Percentiles rank a stretch among this genome's conserved stretches.
phyloP scores from a whole-genome alignment of 2,797 vertebrate genomes.

The Denticeps clupeoides region DNA sequence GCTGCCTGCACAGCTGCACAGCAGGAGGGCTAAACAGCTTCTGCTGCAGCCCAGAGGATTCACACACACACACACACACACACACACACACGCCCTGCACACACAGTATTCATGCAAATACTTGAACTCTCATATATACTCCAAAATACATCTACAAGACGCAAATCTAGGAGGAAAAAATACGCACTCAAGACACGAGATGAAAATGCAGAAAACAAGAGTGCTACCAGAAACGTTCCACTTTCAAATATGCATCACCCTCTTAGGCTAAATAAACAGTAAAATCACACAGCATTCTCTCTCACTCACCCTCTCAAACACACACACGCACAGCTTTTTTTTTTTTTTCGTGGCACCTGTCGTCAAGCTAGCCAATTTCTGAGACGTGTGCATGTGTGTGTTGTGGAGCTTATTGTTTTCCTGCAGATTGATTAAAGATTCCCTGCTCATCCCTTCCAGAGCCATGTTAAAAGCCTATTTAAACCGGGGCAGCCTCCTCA shows the following conservation, averaged over 20 bases:
- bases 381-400: slow-evolving; percentile 26
- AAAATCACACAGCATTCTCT: neutral
- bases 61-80: slow-evolving; percentile 5
- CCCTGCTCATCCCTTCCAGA: slow-evolving; percentile 30
- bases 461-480: slow-evolving; percentile 58
- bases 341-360: slow-evolving; percentile 17
- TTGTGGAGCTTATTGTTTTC: slow-evolving; percentile 3
- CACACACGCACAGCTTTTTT: neutral
- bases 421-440: slow-evolving; percentile 35
- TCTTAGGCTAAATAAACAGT: too few relatives aligned
- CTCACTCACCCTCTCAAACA: slow-evolving; percentile 2
- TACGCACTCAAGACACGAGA: neutral
- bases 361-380: slow-evolving; percentile 6
- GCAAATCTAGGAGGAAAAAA: too few relatives aligned
- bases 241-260: too few relatives aligned
- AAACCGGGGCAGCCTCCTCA: slow-evolving; percentile 23
- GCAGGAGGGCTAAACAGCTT: slow-evolving; percentile 22
- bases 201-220: too few relatives aligned
- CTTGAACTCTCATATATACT: neutral
- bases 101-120: slow-evolving; percentile 4
- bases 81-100: slow-evolving; percentile 21
- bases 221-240: too few relatives aligned
- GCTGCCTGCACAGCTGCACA: slow-evolving; percentile 43
- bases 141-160: too few relatives aligned
- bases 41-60: slow-evolving; percentile 27